Percentiles rank a stretch among this genome's conserved stretches.
Evolutionary conservation across 2,888 invertebrate species (phyloP).

Genomic region (Ceriagrion tenellum): DNA sequence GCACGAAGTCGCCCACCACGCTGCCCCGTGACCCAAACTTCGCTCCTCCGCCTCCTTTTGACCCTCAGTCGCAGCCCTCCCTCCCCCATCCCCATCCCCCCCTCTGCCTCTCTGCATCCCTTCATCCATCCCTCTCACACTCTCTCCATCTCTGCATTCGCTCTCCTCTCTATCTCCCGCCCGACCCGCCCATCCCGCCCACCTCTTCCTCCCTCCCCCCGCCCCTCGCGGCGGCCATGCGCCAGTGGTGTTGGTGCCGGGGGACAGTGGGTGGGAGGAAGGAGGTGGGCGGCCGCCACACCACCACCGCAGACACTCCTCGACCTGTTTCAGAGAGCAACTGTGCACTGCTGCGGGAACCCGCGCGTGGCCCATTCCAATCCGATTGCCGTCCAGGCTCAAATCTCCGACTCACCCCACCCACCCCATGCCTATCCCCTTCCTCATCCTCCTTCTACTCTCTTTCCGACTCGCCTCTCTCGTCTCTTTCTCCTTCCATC

Average conservation of each 20-base stretch:
- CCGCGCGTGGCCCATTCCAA: constrained; percentile 30
- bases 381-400: constrained; percentile 15
- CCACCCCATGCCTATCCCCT: not conserved
- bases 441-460: not conserved
- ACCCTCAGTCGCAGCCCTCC: not conserved
- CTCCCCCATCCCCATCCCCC: not conserved
- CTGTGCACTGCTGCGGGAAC: not conserved
- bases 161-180: too few relatives aligned
- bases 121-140: not conserved
- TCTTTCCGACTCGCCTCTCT: not conserved
- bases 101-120: too few relatives aligned
- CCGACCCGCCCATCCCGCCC: too few relatives aligned
- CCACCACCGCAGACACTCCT: constrained; percentile 35
- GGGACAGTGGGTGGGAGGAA: not conserved
- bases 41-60: not conserved
- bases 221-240: not conserved
- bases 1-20: not conserved
- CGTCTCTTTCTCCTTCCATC: not conserved
- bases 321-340: constrained; percentile 17
- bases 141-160: too few relatives aligned
- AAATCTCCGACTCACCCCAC: not conserved
- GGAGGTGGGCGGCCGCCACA: not conserved
- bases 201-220: too few relatives aligned
- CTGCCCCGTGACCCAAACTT: not conserved
- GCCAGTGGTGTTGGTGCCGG: not conserved